Percentiles rank a stretch among this genome's conserved stretches.
phyloP scores from a whole-genome alignment of 2,113 vertebrate genomes.

The Hippopotamus amphibius region DNA sequence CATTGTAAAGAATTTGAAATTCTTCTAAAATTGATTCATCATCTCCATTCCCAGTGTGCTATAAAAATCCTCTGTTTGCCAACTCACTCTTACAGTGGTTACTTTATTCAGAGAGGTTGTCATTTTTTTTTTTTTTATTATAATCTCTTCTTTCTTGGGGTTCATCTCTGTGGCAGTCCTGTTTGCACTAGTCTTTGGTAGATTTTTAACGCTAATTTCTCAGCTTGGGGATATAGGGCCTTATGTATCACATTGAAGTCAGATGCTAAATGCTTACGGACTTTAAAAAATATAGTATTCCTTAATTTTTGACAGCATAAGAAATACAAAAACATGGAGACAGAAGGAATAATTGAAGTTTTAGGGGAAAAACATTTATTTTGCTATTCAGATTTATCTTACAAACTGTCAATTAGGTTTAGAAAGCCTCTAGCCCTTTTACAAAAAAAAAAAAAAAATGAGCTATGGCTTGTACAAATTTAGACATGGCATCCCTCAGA shows the following conservation, averaged over 20 bases:
- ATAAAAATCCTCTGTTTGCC: background rate
- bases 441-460: background rate
- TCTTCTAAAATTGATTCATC: background rate
- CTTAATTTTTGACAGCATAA: background rate
- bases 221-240: background rate
- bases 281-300: background rate
- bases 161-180: background rate
- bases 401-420: background rate
- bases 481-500: background rate
- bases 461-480: background rate
- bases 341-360: background rate
- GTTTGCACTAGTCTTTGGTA: background rate
- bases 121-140: background rate
- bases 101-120: background rate
- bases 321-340: background rate
- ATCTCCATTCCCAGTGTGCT: background rate
- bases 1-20: background rate
- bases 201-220: background rate
- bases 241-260: background rate
- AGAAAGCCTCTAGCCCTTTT: slow-evolving; percentile 18
- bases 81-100: background rate
- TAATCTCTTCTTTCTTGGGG: background rate
- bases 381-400: background rate
- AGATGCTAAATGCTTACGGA: background rate
- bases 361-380: background rate